These are phyloP conservation scores for Tanypteryx hageni DNA, from an alignment of 2,888 invertebrate genomes.

Conservation along the genomic window DNA sequence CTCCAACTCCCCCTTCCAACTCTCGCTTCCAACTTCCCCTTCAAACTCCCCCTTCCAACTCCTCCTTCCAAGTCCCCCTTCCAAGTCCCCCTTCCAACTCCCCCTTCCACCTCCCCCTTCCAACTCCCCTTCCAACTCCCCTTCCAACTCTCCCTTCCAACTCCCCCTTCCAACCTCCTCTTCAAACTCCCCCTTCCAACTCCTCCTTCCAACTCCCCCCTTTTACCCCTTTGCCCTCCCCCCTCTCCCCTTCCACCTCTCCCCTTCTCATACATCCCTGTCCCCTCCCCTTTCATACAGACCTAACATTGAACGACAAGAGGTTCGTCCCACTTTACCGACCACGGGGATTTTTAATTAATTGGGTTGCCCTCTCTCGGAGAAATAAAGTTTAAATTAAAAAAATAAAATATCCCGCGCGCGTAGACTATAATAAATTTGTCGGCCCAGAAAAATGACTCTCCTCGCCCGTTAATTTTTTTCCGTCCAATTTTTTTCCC, in stretches of 20 bases:
- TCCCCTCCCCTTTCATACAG: neutral
- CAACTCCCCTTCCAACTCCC: too few species aligned
- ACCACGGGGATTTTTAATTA: slow-evolving; percentile 12
- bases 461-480: neutral
- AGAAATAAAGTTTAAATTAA: neutral
- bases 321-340: neutral
- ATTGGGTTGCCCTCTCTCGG: slow-evolving; percentile 27
- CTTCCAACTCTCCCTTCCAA: too few species aligned
- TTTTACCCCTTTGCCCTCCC: too few species aligned
- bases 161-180: too few species aligned
- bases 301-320: neutral
- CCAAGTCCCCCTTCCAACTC: neutral
- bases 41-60: neutral
- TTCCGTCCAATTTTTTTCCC: neutral
- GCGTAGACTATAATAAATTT: neutral
- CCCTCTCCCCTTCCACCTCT: too few species aligned
- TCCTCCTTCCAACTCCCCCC: too few species aligned
- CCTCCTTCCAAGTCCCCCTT: too few species aligned
- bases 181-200: too few species aligned
- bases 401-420: neutral
- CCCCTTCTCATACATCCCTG: neutral
- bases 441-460: slow-evolving; percentile 27
- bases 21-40: too few species aligned
- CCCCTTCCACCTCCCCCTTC: neutral
- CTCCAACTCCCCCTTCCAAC: too few species aligned